Base-by-base conservation (phyloP, 1,140 invertebrate species). In the Penaeus japonicus region DNA sequence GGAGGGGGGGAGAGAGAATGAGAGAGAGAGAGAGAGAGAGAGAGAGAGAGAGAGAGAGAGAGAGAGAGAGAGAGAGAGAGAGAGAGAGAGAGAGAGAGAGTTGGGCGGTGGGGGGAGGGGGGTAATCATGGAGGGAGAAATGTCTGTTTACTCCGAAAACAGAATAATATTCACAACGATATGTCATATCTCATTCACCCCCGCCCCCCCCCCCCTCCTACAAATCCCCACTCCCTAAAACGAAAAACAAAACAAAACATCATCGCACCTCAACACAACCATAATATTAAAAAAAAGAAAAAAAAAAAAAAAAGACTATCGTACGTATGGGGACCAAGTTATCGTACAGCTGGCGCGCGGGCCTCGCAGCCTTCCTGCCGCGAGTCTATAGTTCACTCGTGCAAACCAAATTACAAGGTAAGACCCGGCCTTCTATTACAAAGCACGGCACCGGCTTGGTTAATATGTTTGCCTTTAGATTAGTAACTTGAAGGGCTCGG, bases 401-500 rank as follows among this genome's bases (percentile, higher is more conserved):
- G 65, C 62, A 24, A 32, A n/a, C 10, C 65, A 73, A 73, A 73
- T 73, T 73, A 73, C 65, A 73, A 32, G 65, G 65, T n/a, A 73
- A 73, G 65, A 24, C 32, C 24, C 17, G 27, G 65, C n/a, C 65
- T 32, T 73, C 24, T 73, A 73, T 73, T 73, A 73, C 65, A 73
- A 32, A 32, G 24, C 65, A 73, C 24, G 18, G 65, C 32, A 30
- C 17, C 65, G 15, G 32, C 24, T 73, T 73, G 65, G 65, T 73
- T 73, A 73, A 73, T 73, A 73, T 73, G 65, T 73, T 73, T 73
- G 65, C 65, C 65, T 73, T 73, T 30, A 73, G 65, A 73, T 73
- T 73, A 73, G 65, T 73, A 73, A 24, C 24, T 73, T 24, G 65
- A 32, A 15, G 65, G n/a, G 65, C 24, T 24, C 24, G 24, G 24